Conservation (phyloP, 2,113 vertebrate species). For the Rana temporaria region DNA sequence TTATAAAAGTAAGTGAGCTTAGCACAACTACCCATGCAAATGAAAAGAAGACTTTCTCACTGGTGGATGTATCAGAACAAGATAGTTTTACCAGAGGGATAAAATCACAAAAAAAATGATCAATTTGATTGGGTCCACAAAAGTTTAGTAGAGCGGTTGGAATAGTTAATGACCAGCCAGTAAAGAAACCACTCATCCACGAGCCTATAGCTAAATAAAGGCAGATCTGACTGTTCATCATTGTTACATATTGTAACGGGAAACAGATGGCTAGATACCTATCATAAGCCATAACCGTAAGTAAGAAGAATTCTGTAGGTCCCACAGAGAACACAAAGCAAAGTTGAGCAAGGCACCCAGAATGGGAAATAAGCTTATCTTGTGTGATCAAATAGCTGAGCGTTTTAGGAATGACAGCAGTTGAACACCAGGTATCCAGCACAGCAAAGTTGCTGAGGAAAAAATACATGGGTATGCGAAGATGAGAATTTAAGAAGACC, state of each 20-base stretch:
- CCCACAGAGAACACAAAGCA: constrained; percentile 58
- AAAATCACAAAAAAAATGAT: constrained; percentile 64
- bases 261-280: constrained; percentile 55
- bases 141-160: constrained; percentile 46
- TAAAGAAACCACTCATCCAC: constrained; percentile 53
- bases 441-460: constrained; percentile 60
- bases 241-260: constrained; percentile 49
- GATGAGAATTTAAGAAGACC: constrained; percentile 19
- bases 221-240: constrained; percentile 52
- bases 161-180: constrained; percentile 32
- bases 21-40: constrained; percentile 55
- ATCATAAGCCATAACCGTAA: constrained; percentile 59
- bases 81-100: constrained; percentile 59
- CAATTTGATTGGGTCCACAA: constrained; percentile 58
- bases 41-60: constrained; percentile 43
- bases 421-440: constrained; percentile 58
- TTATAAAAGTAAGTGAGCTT: constrained; percentile 21
- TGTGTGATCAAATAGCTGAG: constrained; percentile 47
- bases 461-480: constrained; percentile 59
- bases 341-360: constrained; percentile 52
- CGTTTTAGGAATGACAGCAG: constrained; percentile 52
- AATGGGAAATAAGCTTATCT: constrained; percentile 55
- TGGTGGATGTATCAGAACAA: constrained; percentile 47
- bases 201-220: constrained; percentile 36
- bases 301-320: constrained; percentile 52